Conservation (phyloP, 2,888 invertebrate genomes). For the Hirtodrosophila duncani region DNA sequence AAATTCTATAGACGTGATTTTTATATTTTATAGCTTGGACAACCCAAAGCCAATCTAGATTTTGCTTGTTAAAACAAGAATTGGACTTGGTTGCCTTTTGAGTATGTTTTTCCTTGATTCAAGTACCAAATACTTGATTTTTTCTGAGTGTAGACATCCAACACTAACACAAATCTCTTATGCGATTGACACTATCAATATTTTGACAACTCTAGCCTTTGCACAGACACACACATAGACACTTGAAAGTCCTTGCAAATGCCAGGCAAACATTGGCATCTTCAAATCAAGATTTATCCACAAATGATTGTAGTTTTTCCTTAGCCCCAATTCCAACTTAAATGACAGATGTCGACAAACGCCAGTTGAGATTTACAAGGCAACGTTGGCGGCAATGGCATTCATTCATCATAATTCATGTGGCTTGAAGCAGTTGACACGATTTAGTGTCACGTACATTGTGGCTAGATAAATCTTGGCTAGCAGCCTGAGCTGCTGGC, state of each 20-base stretch:
- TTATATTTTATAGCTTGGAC: too few relatives aligned
- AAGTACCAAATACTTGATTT: too few relatives aligned
- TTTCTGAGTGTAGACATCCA: too few relatives aligned
- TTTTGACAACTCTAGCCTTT: too few relatives aligned
- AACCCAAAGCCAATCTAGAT: too few relatives aligned
- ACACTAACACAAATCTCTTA: too few relatives aligned
- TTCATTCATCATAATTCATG: conserved; percentile 58
- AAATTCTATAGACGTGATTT: too few relatives aligned
- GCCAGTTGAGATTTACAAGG: conserved; percentile 56
- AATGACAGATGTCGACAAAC: conserved; percentile 36
- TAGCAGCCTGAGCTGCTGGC: conserved; percentile 22
- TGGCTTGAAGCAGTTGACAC: conserved; percentile 50
- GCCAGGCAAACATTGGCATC: conserved; percentile 39
- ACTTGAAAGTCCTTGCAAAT: conserved; percentile 11
- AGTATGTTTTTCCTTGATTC: too few relatives aligned
- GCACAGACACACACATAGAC: not conserved
- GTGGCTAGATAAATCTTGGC: conserved; percentile 63
- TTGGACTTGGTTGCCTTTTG: too few relatives aligned
- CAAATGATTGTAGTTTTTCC: conserved; percentile 32
- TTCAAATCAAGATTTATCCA: conserved; percentile 34
- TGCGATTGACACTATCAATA: too few relatives aligned
- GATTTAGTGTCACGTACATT: conserved; percentile 61
- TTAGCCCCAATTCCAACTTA: conserved; percentile 12
- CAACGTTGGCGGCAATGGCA: conserved; percentile 1
- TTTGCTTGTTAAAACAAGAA: too few relatives aligned